Percentiles rank a stretch among this genome's conserved stretches.
These are phyloP conservation scores for Sisyra terminalis DNA, from an alignment of 2,888 invertebrate genomes.

Conservation along the genomic window DNA sequence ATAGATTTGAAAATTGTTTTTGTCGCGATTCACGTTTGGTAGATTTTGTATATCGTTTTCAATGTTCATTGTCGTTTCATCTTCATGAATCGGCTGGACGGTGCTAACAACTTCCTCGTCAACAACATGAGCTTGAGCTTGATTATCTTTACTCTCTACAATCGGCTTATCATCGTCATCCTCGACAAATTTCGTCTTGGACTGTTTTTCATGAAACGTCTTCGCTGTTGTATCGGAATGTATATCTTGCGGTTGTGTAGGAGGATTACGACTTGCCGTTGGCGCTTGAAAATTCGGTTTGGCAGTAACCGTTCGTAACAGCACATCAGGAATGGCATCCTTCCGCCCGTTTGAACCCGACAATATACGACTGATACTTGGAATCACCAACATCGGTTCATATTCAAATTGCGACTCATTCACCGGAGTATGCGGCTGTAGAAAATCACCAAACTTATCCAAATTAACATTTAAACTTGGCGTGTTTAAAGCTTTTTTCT, in stretches of 20 bases:
- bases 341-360: constrained; percentile 75
- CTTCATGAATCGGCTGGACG: constrained; percentile 17
- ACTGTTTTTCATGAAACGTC: constrained; percentile 4
- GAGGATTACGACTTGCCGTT: constrained; percentile 15
- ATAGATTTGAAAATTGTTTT: constrained; percentile 7
- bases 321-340: constrained; percentile 63
- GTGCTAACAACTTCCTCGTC: constrained; percentile 11
- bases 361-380: constrained; percentile 69
- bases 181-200: constrained; percentile 12
- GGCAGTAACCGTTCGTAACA: constrained; percentile 50
- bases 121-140: constrained; percentile 16
- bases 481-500: constrained; percentile 59
- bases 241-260: constrained; percentile 10
- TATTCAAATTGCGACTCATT: constrained; percentile 27
- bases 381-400: constrained; percentile 33
- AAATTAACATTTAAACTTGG: constrained; percentile 45
- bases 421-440: constrained; percentile 20
- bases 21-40: constrained; percentile 34
- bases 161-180: constrained; percentile 17
- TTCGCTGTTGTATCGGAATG: background rate
- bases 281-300: constrained; percentile 23
- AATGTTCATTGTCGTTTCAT: constrained; percentile 23
- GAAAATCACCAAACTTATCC: constrained; percentile 22
- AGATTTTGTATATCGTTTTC: constrained; percentile 33
- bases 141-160: constrained; percentile 23